Evolutionary conservation across 1,140 invertebrate genomes (phyloP).

Genomic region (Drosophila eugracilis): DNA sequence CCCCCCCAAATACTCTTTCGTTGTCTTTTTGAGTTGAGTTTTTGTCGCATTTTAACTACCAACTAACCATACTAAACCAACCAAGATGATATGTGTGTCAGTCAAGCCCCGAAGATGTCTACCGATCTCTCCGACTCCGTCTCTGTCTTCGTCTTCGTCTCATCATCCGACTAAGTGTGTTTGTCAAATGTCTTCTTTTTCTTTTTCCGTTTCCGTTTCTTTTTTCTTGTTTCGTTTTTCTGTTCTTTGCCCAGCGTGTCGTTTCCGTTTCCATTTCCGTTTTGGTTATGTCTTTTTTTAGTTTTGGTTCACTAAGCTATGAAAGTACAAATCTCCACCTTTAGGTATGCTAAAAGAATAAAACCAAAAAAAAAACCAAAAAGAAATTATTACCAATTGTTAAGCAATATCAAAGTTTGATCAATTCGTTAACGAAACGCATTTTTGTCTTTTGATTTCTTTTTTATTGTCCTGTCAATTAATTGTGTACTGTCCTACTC

Average conservation of each 20-base stretch:
- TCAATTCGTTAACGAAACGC: constrained; percentile 82
- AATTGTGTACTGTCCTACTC: constrained; percentile 88
- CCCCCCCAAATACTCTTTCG: too few relatives aligned
- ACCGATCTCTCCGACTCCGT: constrained; percentile 47
- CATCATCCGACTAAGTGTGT: constrained; percentile 69
- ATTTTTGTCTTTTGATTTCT: constrained; percentile 84
- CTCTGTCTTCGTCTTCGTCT: constrained; percentile 46
- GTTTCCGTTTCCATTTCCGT: constrained; percentile 45
- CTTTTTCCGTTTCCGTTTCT: constrained; percentile 45
- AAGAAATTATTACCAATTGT: constrained; percentile 46
- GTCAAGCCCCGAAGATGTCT: constrained; percentile 49
- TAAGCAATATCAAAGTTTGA: constrained; percentile 65
- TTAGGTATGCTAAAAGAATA: constrained; percentile 57
- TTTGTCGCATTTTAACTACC: constrained; percentile 58
- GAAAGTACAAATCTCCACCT: constrained; percentile 45
- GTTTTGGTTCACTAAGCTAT: constrained; percentile 46
- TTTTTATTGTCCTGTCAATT: constrained; percentile 86
- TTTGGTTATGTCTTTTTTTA: constrained; percentile 21
- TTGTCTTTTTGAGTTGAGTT: constrained; percentile 7
- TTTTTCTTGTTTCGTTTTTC: too few relatives aligned
- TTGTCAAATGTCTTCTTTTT: constrained; percentile 76
- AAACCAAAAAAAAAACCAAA: constrained; percentile 29
- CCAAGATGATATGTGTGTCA: constrained; percentile 40
- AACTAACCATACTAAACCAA: constrained; percentile 81
- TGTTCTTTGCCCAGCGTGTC: too few relatives aligned